Conservation (phyloP, 2,888 invertebrate species). For the Hipparchia semele region DNA sequence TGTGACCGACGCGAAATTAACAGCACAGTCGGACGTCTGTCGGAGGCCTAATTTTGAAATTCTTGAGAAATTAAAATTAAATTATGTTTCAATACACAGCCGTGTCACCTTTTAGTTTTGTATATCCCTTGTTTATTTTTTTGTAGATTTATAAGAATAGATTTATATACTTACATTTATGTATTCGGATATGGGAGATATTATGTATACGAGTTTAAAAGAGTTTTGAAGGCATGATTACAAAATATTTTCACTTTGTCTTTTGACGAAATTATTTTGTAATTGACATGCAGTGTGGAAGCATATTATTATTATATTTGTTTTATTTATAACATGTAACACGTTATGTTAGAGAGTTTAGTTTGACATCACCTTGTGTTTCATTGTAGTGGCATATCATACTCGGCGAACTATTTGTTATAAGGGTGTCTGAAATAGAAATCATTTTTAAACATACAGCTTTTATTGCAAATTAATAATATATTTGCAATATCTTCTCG, state of each 20-base stretch:
- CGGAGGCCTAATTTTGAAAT: background rate
- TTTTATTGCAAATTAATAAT: background rate
- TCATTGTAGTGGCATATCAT: constrained; percentile 25
- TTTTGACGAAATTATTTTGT: constrained; percentile 33
- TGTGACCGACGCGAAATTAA: too few relatives aligned
- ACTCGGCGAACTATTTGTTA: constrained; percentile 10
- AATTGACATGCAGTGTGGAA: constrained; percentile 27
- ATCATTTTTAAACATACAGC: background rate
- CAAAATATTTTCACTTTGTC: constrained; percentile 18
- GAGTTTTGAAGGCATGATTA: constrained; percentile 38
- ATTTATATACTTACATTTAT: constrained; percentile 46
- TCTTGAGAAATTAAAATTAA: background rate
- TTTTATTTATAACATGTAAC: constrained; percentile 54
- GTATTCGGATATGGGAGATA: constrained; percentile 52
- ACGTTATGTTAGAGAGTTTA: constrained; percentile 40
- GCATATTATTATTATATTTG: constrained; percentile 44
- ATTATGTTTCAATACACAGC: constrained; percentile 26
- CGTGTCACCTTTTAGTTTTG: constrained; percentile 43
- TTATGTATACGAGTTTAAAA: constrained; percentile 45
- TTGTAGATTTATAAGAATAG: constrained; percentile 54
- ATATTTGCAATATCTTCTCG: background rate
- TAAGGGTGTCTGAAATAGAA: background rate
- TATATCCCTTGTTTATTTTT: constrained; percentile 51
- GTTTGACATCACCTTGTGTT: constrained; percentile 54
- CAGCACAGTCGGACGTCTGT: too few relatives aligned